A percentile compares a stretch with the other conserved stretches of the same genome.
phyloP scores from a whole-genome alignment of 2,113 vertebrate species.

The Otocyon megalotis region DNA sequence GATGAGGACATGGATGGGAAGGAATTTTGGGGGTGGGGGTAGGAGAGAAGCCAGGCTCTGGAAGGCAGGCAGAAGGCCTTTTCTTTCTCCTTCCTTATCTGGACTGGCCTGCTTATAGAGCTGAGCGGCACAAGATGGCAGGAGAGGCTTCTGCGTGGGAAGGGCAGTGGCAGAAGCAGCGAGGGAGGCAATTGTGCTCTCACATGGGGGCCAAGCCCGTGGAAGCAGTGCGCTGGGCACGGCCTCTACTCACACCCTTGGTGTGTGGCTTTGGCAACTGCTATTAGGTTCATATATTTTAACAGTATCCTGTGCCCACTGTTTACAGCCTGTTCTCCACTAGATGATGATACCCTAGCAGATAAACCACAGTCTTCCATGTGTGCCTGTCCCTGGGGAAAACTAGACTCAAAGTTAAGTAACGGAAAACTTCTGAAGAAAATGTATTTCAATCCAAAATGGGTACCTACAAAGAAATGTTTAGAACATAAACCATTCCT shows the following conservation, averaged over 20 bases:
- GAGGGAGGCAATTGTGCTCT: background rate
- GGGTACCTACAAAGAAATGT: background rate
- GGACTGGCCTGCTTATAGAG: background rate
- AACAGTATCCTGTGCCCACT: background rate
- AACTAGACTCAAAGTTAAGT: background rate
- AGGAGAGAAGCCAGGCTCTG: background rate
- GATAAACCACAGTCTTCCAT: background rate
- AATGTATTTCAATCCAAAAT: background rate
- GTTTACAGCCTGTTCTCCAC: background rate
- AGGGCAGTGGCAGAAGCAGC: background rate
- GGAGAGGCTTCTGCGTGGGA: background rate
- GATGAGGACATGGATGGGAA: background rate
- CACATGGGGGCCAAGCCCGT: fast-evolving
- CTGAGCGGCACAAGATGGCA: background rate
- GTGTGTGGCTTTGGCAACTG: background rate
- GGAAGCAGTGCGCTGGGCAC: background rate
- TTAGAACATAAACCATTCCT: constrained; percentile 38
- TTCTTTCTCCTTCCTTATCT: background rate
- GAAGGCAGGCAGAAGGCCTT: background rate
- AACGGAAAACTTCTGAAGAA: constrained; percentile 20
- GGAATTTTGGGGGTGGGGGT: background rate
- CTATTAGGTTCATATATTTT: background rate
- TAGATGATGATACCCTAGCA: background rate
- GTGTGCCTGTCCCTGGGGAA: background rate
- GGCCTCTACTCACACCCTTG: background rate